phyloP scores from a whole-genome alignment of 1,140 invertebrate genomes.

The Cyrtorhinus lividipennis region DNA sequence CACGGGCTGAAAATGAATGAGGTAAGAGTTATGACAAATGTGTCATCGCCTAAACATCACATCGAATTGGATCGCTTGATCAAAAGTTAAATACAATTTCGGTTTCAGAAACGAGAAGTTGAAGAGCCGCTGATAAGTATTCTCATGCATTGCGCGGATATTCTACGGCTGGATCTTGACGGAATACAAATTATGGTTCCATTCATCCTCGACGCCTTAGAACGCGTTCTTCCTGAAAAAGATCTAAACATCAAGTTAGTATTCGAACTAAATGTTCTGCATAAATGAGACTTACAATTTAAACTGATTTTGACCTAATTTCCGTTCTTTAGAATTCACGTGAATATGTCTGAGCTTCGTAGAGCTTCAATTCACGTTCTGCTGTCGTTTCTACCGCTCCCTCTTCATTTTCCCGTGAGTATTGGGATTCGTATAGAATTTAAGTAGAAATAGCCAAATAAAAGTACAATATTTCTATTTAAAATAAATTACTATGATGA shows the following conservation, averaged over 20 bases:
- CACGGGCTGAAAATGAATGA: constrained; percentile 62
- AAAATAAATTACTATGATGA: too few species aligned
- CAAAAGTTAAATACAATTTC: too few species aligned
- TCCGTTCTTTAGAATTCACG: constrained; percentile 24
- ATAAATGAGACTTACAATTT: too few species aligned
- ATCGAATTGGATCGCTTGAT: background rate
- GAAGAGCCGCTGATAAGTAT: constrained; percentile 62
- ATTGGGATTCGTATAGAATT: too few species aligned
- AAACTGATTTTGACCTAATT: background rate
- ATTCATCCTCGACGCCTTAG: constrained; percentile 72
- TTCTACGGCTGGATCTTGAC: constrained; percentile 80
- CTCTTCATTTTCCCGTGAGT: constrained; percentile 71
- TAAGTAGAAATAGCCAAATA: too few species aligned
- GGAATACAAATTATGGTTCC: constrained; percentile 85
- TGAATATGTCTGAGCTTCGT: constrained; percentile 64
- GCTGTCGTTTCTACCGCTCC: constrained; percentile 74
- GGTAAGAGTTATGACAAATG: constrained; percentile 28
- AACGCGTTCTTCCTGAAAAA: constrained; percentile 68
- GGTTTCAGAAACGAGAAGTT: constrained; percentile 38
- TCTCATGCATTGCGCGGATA: constrained; percentile 60
- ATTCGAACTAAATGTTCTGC: background rate
- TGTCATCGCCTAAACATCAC: constrained; percentile 10
- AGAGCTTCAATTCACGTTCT: constrained; percentile 81
- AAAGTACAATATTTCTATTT: too few species aligned
- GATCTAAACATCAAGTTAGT: constrained; percentile 38